phyloP scores from a whole-genome alignment of 2,113 vertebrate genomes.

The Columba janthina region DNA sequence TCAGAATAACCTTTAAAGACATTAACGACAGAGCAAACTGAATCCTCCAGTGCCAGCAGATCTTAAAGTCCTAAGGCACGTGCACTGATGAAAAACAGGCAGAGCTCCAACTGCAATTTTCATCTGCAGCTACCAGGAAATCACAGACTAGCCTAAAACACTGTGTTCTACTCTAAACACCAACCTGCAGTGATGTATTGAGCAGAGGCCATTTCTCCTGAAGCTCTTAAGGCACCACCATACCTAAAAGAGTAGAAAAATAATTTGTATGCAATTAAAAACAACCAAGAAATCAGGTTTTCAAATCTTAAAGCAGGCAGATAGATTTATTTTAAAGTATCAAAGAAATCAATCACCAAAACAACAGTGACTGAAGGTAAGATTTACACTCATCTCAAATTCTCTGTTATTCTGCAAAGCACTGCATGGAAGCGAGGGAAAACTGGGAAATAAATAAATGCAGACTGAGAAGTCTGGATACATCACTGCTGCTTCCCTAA shows the following conservation, averaged over 20 bases:
- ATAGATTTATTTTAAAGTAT: neutral
- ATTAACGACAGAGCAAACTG: neutral
- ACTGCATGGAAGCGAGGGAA: neutral
- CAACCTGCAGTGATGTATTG: constrained; percentile 99
- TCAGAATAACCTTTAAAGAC: neutral
- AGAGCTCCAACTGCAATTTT: neutral
- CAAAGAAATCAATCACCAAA: neutral
- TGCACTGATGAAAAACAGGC: neutral
- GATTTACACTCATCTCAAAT: neutral
- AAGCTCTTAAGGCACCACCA: constrained; percentile 93
- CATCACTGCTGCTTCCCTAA: neutral
- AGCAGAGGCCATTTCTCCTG: constrained; percentile 92
- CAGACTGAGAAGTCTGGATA: neutral
- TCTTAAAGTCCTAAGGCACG: neutral
- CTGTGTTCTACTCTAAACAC: constrained; percentile 14
- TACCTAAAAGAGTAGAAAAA: constrained; percentile 76
- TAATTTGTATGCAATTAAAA: neutral
- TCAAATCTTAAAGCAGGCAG: neutral
- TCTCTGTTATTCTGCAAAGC: neutral
- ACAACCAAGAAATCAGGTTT: neutral
- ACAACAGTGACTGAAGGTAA: neutral
- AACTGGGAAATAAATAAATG: neutral
- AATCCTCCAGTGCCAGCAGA: neutral
- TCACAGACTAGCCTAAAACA: neutral
- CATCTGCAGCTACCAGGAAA: neutral